These are phyloP conservation scores for Eurystomus gularis DNA, from an alignment of 2,113 vertebrate genomes.

Conservation along the genomic window DNA sequence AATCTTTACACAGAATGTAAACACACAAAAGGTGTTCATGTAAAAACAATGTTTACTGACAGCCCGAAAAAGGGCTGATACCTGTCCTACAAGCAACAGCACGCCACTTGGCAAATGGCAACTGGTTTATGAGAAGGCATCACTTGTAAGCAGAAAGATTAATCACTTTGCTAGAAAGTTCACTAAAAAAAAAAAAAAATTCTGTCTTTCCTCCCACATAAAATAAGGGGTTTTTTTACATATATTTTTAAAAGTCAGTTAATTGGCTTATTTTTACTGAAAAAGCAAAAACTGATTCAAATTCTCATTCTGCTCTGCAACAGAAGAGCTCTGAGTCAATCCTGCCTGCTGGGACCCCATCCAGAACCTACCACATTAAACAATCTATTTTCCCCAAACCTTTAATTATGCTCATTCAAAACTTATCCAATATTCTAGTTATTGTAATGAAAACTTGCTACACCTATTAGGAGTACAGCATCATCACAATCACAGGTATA, in stretches of 20 bases:
- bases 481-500: background rate
- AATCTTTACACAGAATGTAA: background rate
- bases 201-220: background rate
- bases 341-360: background rate
- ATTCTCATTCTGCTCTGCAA: background rate
- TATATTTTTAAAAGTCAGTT: too few relatives aligned
- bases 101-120: background rate
- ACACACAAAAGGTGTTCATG: background rate
- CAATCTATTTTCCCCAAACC: background rate
- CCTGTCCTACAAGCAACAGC: background rate
- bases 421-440: background rate
- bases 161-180: background rate
- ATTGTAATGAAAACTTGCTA: background rate
- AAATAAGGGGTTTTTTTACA: too few relatives aligned
- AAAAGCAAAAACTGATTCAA: background rate
- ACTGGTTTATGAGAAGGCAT: background rate
- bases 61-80: background rate
- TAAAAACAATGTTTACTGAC: background rate
- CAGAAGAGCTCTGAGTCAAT: background rate
- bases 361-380: background rate
- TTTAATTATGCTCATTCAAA: background rate
- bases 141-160: background rate
- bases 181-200: background rate
- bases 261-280: too few relatives aligned
- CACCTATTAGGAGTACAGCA: background rate